Evolutionary conservation across 1,140 invertebrate genomes (phyloP), one percentile per base, ranked within the genome.

Genomic region (Trichonephila clavipes): DNA sequence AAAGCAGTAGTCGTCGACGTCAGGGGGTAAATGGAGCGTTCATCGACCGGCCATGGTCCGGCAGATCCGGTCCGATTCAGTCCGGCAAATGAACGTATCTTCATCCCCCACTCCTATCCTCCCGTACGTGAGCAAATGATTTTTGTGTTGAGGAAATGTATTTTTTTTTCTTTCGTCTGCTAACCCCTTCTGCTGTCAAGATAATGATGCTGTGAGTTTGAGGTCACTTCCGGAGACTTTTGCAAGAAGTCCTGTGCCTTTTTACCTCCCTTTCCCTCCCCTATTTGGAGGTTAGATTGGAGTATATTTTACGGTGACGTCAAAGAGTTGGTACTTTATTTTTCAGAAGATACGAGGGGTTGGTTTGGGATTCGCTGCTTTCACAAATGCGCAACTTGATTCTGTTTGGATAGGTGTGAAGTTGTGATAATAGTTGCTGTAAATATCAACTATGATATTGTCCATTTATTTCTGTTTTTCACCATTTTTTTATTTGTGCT

Each of bases 11-110:
- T 69, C 81, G 40, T 61, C 69, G 72, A 90, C 59, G 89, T 81
- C 77, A 90, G 51, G 28, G n/a, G 89, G 72, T 82, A 81, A 90
- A 90, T 82, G 89, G 89, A 81, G 89, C 89, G 69, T 51, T 66
- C 88, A 90, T 90, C 88, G 88, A 89, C 28, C 88, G 24, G 88
- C 34, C 44, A 59, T 72, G 88, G 66, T 81, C 69, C 69, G 16
- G 88, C 12, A 58, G 24, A 51, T 90, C 88, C 69, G 72, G 44
- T 51, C 69, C 88, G 88, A 90, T 90, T 44, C 69, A 72, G 88
- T 90, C 88, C 88, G 88, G 88, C 58, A 90, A 90, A 89, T 89
- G 44, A 87, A 87, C 59, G 85, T 34, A 61, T 51, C 88, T 58
- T 69, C 88, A 64, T 64, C 34, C 40, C 28, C n/a, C 14, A 5